phyloP scores from a whole-genome alignment of 1,140 invertebrate species.

The Drosophila saltans region DNA sequence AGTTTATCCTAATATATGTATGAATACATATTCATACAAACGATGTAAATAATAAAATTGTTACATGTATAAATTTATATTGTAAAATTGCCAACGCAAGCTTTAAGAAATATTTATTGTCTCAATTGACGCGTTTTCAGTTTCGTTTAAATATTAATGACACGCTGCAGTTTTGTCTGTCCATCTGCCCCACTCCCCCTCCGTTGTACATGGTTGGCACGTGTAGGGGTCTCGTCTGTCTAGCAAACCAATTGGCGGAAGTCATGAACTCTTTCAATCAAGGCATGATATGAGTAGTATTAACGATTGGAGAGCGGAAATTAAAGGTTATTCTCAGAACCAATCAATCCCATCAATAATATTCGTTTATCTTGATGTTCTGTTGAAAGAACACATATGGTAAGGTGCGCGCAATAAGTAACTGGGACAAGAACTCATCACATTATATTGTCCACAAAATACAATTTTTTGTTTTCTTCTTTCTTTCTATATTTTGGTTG shows the following conservation, averaged over 20 bases:
- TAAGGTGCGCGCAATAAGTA: too few relatives aligned
- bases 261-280: background rate
- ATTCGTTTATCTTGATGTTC: background rate
- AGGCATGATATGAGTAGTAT: background rate
- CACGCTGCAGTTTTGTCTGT: background rate
- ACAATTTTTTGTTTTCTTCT: too few relatives aligned
- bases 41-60: background rate
- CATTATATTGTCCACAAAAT: too few relatives aligned
- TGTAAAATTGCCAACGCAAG: too few relatives aligned
- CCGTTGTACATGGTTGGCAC: background rate
- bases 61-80: background rate
- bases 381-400: background rate
- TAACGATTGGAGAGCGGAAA: background rate
- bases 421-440: too few relatives aligned
- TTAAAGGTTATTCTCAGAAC: background rate
- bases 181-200: background rate
- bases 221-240: background rate
- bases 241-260: background rate
- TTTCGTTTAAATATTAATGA: constrained; percentile 25
- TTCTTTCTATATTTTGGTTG: too few relatives aligned
- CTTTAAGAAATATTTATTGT: constrained; percentile 12
- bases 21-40: background rate
- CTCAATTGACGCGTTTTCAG: background rate
- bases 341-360: background rate
- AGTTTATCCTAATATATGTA: background rate